Evolutionary conservation across 2,113 vertebrate genomes (phyloP), one percentile per base, ranked within the genome.

Genomic region (Calypte anna): DNA sequence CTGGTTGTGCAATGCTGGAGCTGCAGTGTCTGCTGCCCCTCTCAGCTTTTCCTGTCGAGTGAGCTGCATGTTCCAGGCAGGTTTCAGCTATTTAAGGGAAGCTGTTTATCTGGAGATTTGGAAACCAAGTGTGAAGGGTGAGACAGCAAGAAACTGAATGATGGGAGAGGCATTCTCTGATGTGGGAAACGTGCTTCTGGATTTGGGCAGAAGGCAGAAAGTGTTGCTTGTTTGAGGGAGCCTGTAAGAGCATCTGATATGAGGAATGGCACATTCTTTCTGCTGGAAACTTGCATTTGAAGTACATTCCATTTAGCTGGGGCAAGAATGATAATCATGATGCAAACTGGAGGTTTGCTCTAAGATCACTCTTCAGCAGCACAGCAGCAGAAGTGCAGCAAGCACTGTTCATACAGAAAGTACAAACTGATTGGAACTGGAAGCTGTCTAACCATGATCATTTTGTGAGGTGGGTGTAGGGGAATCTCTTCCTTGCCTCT

Each of bases 371-470:
- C 38, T 31, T 28, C 24, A 82, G 48, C 14, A 6, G 43, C 5
- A 8, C 28, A 31, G 67, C 58, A n/a, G 3, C 8, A 1, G 1
- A 12, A 7, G 3, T 1, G 24, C 59, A 46, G 28, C 33, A 19
- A 2, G 9, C 73, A 0, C 28, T 31, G 30, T 7, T 40, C 19
- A 2, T 13, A 10, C 27, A 44, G 9, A 6, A 48, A 31, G 11
- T 22, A 2, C 55, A 23, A 3, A 28, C 2, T 7, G 0, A 0
- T 0, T 30, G 53, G 24, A 5, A 1, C 54, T 58, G 11, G 14
- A 22, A 31, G 0, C 20, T 40, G 40, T 61, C 17, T 72, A 10
- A 4, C 5, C 10, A 0, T 2, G 44, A 2, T 5, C 1, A 7
- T 4, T 43, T 5, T 13, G 46, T 12, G 73, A 14, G 77, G 8